phyloP scores from a whole-genome alignment of 1,140 invertebrate genomes.

The Ips typographus region DNA sequence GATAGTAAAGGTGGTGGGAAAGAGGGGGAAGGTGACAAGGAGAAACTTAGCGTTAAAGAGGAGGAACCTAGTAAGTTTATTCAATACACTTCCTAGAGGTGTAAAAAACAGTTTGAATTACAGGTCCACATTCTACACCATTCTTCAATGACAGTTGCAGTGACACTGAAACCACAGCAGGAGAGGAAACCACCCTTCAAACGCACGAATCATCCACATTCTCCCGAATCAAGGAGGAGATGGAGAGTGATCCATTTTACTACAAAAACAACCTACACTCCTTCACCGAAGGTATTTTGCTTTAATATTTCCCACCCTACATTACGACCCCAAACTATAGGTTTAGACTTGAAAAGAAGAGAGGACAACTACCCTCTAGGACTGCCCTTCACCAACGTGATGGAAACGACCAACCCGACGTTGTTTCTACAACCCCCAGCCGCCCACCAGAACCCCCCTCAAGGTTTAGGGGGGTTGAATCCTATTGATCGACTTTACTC shows the following conservation, averaged over 20 bases:
- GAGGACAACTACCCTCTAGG: constrained; percentile 41
- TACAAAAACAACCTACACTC: constrained; percentile 48
- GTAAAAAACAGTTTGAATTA: constrained; percentile 24
- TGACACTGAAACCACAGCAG: constrained; percentile 52
- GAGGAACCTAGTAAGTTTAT: constrained; percentile 59
- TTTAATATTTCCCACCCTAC: background rate
- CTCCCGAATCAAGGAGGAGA: constrained; percentile 51
- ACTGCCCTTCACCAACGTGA: constrained; percentile 33
- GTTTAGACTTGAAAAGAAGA: constrained; percentile 38
- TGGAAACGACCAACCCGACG: constrained; percentile 39
- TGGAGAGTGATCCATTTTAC: constrained; percentile 47
- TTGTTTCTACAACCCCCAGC: constrained; percentile 48
- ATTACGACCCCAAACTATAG: constrained; percentile 14
- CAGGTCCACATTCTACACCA: constrained; percentile 52
- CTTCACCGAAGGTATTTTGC: constrained; percentile 36
- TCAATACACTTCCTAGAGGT: constrained; percentile 16
- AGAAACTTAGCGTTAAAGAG: constrained; percentile 58
- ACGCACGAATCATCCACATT: constrained; percentile 44
- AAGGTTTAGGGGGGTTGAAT: constrained; percentile 53
- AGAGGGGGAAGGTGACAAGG: constrained; percentile 54
- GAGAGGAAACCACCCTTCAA: constrained; percentile 42
- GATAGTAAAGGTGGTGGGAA: constrained; percentile 52
- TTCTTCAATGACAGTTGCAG: constrained; percentile 57
- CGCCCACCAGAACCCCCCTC: constrained; percentile 45
- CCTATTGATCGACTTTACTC: constrained; percentile 66